Conservation (phyloP, 1,140 invertebrate genomes). For the Macrostomum lignano region DNA sequence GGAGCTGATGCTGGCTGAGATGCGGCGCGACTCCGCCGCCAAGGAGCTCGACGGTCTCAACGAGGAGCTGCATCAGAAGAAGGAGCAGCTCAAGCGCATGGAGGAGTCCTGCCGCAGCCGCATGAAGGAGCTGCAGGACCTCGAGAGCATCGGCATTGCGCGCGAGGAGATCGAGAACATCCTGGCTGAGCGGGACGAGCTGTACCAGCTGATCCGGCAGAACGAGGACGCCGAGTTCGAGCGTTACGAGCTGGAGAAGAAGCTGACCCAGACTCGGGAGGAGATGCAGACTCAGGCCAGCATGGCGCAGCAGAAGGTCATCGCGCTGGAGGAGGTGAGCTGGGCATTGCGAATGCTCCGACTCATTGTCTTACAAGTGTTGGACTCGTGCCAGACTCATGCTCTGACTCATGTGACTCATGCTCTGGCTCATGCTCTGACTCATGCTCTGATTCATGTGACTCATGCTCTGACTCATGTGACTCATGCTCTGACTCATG, state of each 20-base stretch:
- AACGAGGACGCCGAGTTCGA: neutral
- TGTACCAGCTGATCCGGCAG: neutral
- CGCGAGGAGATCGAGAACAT: constrained; percentile 1
- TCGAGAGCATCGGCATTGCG: neutral
- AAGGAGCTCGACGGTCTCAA: neutral
- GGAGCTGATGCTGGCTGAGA: neutral
- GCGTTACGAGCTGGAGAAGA: constrained; percentile 1
- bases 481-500: too few relatives aligned
- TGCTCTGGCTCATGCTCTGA: too few relatives aligned
- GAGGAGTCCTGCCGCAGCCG: neutral
- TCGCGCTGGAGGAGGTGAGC: neutral
- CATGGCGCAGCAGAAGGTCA: neutral
- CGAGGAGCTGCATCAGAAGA: neutral
- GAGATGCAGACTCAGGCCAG: neutral
- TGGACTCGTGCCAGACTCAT: too few relatives aligned
- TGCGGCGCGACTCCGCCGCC: neutral
- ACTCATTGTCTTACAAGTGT: too few relatives aligned
- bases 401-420: too few relatives aligned
- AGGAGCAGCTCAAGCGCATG: neutral
- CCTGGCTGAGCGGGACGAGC: neutral
- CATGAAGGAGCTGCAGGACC: constrained; percentile 1
- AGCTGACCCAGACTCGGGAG: neutral
- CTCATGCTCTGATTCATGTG: too few relatives aligned
- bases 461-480: too few relatives aligned
- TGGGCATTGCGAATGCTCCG: too few relatives aligned